These are phyloP conservation scores for Todiramphus chloris DNA, from an alignment of 2,113 vertebrate species.

Conservation along the genomic window DNA sequence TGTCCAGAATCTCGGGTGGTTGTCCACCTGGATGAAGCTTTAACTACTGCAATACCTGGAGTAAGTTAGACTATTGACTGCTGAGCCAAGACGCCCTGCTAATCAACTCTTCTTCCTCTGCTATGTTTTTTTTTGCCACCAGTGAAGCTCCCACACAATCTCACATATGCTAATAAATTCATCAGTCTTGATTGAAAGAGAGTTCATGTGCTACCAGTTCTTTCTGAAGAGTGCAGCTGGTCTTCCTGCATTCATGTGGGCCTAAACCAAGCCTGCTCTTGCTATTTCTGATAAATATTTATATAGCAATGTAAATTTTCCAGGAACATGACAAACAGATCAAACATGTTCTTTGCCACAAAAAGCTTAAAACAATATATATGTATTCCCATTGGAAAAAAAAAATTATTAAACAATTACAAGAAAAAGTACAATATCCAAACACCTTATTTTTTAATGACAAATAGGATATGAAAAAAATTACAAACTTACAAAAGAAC, in stretches of 20 bases:
- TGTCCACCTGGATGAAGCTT: neutral
- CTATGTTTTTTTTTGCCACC: neutral
- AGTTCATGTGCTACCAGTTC: neutral
- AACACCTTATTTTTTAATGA: neutral
- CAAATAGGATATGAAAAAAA: neutral
- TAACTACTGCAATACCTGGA: neutral
- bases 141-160: neutral
- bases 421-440: neutral
- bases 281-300: conserved; percentile 53
- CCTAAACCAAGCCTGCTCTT: neutral
- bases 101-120: neutral
- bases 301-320: conserved; percentile 1
- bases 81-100: neutral
- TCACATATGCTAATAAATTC: conserved; percentile 34
- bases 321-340: neutral
- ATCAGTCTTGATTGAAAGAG: conserved; percentile 9
- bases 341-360: neutral
- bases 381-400: neutral
- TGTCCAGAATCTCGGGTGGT: neutral
- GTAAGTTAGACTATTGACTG: neutral
- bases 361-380: neutral
- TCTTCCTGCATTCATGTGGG: neutral
- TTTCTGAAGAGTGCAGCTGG: conserved; percentile 7
- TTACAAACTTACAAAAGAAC: neutral
- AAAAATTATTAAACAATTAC: neutral